Base-by-base conservation (phyloP, 2,113 vertebrate genomes). In the Synchiropus splendidus region DNA sequence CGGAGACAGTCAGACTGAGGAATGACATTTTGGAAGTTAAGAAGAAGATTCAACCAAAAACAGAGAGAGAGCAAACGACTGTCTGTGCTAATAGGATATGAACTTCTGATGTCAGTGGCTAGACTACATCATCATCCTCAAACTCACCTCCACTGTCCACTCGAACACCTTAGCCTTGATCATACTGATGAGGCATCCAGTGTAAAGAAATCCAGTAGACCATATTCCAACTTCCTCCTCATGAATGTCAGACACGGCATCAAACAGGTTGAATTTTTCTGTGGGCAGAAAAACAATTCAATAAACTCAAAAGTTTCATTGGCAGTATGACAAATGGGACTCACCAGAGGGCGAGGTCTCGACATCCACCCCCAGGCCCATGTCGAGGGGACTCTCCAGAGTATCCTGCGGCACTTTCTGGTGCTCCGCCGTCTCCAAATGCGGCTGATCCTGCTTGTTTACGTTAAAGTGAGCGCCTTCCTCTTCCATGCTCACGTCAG, bases 101-200 rank as follows among this genome's bases (percentile, higher is more conserved):
- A n/a, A n/a, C n/a, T n/a, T n/a, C n/a, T n/a, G n/a, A n/a, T n/a
- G n/a, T n/a, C n/a, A n/a, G n/a, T n/a, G n/a, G n/a, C n/a, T n/a
- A n/a, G n/a, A n/a, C n/a, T n/a, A n/a, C n/a, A n/a, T n/a, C n/a
- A 27, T 16, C 8, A 16, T 34, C 8, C 3, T 43, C 21, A 8
- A 33, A 87, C 92, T 92, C 72, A 96, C 93, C 83, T 31, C 61
- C 40, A 55, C 42, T 32, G 60, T 64, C 46, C 86, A 76, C 12
- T 74, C 57, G 11, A 35, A 40, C 21, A 82, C 10, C 61, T 74
- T 65, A 14, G 61, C 77, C 43, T 51, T 67, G 5, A 75, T 39
- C 1, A 62, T 31, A 6, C 55, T 34, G 21, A 80, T 1, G 3
- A 51, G 31, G 9, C 51, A 64, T 15, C 45, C 35, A 1, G 56